phyloP scores from a whole-genome alignment of 2,113 vertebrate genomes.

The Sinocyclocheilus maitianheensis region DNA sequence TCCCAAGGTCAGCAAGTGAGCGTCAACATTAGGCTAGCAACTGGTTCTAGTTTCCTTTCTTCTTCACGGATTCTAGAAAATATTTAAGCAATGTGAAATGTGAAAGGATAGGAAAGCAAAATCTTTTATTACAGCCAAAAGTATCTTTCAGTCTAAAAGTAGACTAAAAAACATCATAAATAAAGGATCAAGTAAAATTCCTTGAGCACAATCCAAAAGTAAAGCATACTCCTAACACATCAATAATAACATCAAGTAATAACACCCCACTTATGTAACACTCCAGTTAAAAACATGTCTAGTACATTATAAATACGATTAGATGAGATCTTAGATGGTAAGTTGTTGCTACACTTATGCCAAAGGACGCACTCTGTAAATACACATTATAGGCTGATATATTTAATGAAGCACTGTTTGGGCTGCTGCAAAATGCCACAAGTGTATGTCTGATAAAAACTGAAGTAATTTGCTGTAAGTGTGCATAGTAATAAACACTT shows the following conservation, averaged over 20 bases:
- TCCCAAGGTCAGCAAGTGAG: neutral
- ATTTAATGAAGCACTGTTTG: neutral
- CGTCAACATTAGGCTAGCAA: neutral
- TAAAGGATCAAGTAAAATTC: neutral
- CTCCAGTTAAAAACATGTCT: neutral
- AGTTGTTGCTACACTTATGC: neutral
- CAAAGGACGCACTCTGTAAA: neutral
- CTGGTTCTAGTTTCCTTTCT: neutral
- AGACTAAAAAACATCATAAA: neutral
- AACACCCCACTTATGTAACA: neutral
- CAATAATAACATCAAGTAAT: neutral
- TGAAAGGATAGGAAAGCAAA: neutral
- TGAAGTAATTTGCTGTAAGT: neutral
- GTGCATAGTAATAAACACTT: neutral
- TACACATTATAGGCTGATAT: neutral
- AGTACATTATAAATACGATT: neutral
- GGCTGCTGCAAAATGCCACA: neutral
- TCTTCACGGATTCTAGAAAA: neutral
- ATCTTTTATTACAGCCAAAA: neutral
- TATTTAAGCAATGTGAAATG: neutral
- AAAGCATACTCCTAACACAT: neutral
- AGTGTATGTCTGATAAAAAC: slow-evolving; percentile 14
- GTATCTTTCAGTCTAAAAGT: neutral
- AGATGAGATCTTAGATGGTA: neutral
- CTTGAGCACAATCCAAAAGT: neutral